These are phyloP conservation scores for Apamea anceps DNA, from an alignment of 2,888 invertebrate genomes.

Conservation along the genomic window DNA sequence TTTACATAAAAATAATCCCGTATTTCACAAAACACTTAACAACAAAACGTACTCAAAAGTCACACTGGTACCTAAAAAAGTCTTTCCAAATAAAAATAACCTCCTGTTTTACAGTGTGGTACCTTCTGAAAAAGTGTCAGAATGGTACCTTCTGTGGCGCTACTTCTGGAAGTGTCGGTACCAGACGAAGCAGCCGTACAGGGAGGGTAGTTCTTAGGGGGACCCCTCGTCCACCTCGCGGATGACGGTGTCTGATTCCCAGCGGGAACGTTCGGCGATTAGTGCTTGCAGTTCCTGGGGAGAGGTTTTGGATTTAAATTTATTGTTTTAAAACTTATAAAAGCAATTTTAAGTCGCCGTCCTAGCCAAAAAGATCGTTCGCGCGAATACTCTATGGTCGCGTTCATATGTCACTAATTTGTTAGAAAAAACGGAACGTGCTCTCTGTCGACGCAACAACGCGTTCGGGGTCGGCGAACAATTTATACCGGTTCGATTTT, in stretches of 20 bases:
- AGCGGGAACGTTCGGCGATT: constrained; percentile 89
- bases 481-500: neutral
- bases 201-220: constrained; percentile 78
- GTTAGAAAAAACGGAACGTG: neutral
- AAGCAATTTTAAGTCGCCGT: neutral
- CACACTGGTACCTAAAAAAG: constrained; percentile 40
- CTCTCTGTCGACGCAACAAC: neutral
- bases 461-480: neutral
- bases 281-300: constrained; percentile 90
- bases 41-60: constrained; percentile 26
- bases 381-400: neutral
- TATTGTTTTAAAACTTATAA: neutral
- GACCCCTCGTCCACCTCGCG: constrained; percentile 92
- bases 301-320: constrained; percentile 6
- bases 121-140: constrained; percentile 35
- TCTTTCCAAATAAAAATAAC: constrained; percentile 43
- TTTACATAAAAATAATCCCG: constrained; percentile 18
- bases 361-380: too few species aligned
- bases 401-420: neutral
- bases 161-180: constrained; percentile 68
- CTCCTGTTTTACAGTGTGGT: constrained; percentile 44
- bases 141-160: constrained; percentile 37
- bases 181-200: constrained; percentile 70
- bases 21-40: constrained; percentile 14
- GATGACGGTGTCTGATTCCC: constrained; percentile 93